Base-by-base conservation (phyloP, 2,797 vertebrate genomes). In the Harpagifer antarcticus region DNA sequence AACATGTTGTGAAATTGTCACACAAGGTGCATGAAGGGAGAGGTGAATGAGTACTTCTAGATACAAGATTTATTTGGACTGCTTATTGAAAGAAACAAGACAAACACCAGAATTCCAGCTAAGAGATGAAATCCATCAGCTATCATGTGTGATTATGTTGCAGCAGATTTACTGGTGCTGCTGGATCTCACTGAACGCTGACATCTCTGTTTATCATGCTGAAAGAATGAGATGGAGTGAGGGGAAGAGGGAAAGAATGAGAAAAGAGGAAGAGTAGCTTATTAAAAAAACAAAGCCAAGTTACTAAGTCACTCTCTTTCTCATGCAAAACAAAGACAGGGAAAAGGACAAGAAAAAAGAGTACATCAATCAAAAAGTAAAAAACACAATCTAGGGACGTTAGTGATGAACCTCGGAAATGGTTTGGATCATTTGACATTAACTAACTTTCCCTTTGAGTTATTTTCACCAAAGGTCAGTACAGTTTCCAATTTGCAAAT, bases 1-100 rank as follows among this genome's bases (percentile, higher is more conserved):
- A 23, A 23, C 23, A 23, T 23, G 23, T 27, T 77, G 75, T 87
- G 84, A 88, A 68, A 43, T 53, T 58, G 65, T 79, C 64, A 59
- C 60, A 72, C 15, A 56, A 47, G 37, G 54, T 52, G 33, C 2
- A 37, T 33, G 19, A 13, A 42, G 8, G 44, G 45, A 19, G 20
- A 40, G 33, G 27, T 5, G 19, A 23, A 16, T 47, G 4, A n/a
- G 62, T 54, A 16, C 23, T 66, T 66, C 14, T 47, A 20, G 31
- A 70, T 20, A 49, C 31, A 23, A 40, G 40, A 15, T 33, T 44
- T 68, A 59, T 76, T 48, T 20, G 48, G 14, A 72, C 33, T 69
- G 23, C 27, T 63, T 2, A 53, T 0, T 66, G 45, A 33, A 43
- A 44, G 44, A 52, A 65, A 44, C 7, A 2, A 52, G 74, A 56